Evolutionary conservation across 2,888 invertebrate species (phyloP).

Genomic region (Beris morrisii): DNA sequence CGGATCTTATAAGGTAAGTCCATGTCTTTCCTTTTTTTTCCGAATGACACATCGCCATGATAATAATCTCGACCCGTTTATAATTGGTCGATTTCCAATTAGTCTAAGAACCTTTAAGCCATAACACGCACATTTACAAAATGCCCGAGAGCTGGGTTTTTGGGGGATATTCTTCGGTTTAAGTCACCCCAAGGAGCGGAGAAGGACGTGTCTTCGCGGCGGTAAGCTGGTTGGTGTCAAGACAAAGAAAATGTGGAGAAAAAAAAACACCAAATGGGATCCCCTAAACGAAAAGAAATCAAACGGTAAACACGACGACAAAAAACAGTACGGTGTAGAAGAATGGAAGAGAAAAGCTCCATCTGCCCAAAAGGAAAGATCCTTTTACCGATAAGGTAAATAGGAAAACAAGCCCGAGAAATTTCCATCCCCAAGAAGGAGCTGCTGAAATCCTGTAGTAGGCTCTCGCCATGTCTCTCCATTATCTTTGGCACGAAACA

Average conservation of each 20-base stretch:
- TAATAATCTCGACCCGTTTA: conserved; percentile 31
- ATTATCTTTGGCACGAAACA: conserved; percentile 27
- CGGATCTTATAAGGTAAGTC: conserved; percentile 56
- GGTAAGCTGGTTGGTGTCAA: conserved; percentile 12
- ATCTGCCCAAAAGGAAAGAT: conserved; percentile 15
- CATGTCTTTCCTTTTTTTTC: neutral
- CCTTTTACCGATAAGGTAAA: conserved; percentile 31
- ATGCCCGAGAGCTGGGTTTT: conserved; percentile 19
- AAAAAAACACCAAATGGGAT: conserved; percentile 5
- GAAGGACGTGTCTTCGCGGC: too few species aligned
- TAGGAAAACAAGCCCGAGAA: conserved; percentile 20
- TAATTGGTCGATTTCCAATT: conserved; percentile 30
- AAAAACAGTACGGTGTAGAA: neutral
- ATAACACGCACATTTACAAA: conserved; percentile 12
- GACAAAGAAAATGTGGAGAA: conserved; percentile 8
- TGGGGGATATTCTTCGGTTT: neutral
- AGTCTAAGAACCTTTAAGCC: conserved; percentile 28
- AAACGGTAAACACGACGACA: too few species aligned
- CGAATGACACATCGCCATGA: conserved; percentile 20
- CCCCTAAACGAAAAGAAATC: too few species aligned
- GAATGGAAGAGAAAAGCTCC: conserved; percentile 9
- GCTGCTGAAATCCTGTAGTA: conserved; percentile 9
- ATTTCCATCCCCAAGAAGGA: conserved; percentile 19
- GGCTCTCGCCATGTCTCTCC: conserved; percentile 14
- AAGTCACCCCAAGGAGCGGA: conserved; percentile 16